phyloP scores from a whole-genome alignment of 2,888 invertebrate species.

The Andrena flavipes region DNA sequence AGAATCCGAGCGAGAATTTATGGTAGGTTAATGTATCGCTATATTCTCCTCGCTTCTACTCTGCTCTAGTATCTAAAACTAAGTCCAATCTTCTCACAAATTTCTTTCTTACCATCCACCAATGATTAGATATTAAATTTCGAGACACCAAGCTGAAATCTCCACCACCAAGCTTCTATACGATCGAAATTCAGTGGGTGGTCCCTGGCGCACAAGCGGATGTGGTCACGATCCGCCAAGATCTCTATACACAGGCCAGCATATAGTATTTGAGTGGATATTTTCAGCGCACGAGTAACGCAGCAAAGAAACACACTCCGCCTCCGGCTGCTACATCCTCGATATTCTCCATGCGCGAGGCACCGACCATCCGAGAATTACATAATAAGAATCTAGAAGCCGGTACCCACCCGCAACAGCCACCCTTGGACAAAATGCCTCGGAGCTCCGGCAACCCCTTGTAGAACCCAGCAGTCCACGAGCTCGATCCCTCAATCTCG shows the following conservation, averaged over 20 bases:
- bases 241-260: conserved; percentile 60
- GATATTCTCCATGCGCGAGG: too few species aligned
- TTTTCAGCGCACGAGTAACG: conserved; percentile 63
- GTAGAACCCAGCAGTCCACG: not conserved
- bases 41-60: too few species aligned
- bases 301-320: not conserved
- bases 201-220: conserved; percentile 80
- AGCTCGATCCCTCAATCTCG: conserved; percentile 29
- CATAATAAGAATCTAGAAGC: not conserved
- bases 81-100: too few species aligned
- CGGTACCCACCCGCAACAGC: not conserved
- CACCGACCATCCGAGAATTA: not conserved
- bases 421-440: not conserved
- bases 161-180: conserved; percentile 39
- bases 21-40: too few species aligned
- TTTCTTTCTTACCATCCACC: too few species aligned
- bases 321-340: too few species aligned
- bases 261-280: conserved; percentile 69
- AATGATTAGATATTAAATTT: not conserved
- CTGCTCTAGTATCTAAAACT: too few species aligned
- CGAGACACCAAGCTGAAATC: not conserved
- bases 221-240: conserved; percentile 75
- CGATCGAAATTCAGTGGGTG: conserved; percentile 78
- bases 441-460: too few species aligned
- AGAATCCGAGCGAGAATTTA: too few species aligned